Base-by-base conservation (phyloP, 1,140 invertebrate genomes). In the Heliconius himera region DNA sequence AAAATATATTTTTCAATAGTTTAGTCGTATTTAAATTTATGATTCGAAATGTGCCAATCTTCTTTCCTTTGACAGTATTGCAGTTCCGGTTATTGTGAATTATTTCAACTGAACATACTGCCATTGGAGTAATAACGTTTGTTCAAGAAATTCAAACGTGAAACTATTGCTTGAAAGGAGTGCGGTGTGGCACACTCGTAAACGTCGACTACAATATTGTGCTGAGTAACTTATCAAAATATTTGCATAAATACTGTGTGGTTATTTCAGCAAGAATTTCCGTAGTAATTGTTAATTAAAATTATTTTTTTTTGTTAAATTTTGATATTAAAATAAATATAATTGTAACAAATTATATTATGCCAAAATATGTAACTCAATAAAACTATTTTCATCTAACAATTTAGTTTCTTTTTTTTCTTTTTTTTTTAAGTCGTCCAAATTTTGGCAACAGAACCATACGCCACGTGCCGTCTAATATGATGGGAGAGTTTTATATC, bases 51-150 rank as follows among this genome's bases (percentile, higher is more conserved):
- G 51, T 83, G 84, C 84, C 84, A 90, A 88, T 89, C 85, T 88
- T 85, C 85, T 86, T 85, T 86, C 85, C 85, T 88, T 91, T 91
- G 88, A 90, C 89, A 6, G 33, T 36, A 86, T 86, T 83, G 83
- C 84, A 87, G 89, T 88, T 91, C 81, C 86, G 81, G 79, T 84
- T 86, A 88, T 91, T 90, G 89, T 87, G 89, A 90, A 91, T 92
- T 91, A 89, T 92, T 91, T 92, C 86, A 90, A 84, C 79, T 83
- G 88, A 90, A 87, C 87, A 87, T 90, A 88, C 70, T 74, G 81
- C 88, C 84, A 88, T 90, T 88, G 86, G 85, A 85, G 88, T 91
- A 92, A 92, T 92, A 91, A 89, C 89, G 89, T 90, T 91, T 91
- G 88, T 88, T 89, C 88, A 87, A 89, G 88, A 92, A 91, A 93